Evolutionary conservation across 2,888 invertebrate species (phyloP), one percentile per base, ranked within the genome.

Genomic region (Phortica okadai): DNA sequence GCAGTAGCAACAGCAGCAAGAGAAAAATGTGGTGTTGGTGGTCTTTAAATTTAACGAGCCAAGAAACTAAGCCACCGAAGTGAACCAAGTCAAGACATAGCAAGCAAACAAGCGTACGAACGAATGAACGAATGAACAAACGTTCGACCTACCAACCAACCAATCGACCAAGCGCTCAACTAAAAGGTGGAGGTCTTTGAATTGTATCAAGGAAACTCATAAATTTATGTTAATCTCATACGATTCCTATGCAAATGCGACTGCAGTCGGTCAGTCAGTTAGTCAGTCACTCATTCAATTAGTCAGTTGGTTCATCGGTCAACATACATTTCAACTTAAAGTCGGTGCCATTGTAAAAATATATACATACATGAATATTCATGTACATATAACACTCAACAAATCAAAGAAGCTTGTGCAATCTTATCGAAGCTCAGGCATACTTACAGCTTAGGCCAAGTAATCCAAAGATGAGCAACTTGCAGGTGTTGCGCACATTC

Each of bases 371-470:
- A 44, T 85, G 85, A 87, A 87, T 87, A 85, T 85, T 85, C 86
- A 85, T 81, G 72, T 72, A 6, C 14, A n/a, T 56, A 0, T 33
- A 33, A 33, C 33, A 33, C 33, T 33, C 33, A 33, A 33, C 33
- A 33, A 33, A 33, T 33, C 33, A 33, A 33, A 33, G 33, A 33
- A 33, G 1, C 33, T 33, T 42, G 67, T 42, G n/a, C 33, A 14
- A 64, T 73, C 74, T 77, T 75, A 77, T 79, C 83, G 82, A 83
- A 85, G 85, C 85, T 84, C 80, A 84, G 72, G 41, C 80, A 82
- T 88, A 89, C 89, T 89, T 88, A 89, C 89, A 86, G 80, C 88
- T 84, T 77, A 89, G 83, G 81, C 84, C 86, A 81, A 86, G 82
- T 82, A 86, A 84, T 85, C 88, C 88, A 81, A 88, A 78, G 80